A percentile compares a stretch with the other conserved stretches of the same genome.
These are phyloP conservation scores for Lepus americanus DNA, from an alignment of 2,113 vertebrate species.

Conservation along the genomic window DNA sequence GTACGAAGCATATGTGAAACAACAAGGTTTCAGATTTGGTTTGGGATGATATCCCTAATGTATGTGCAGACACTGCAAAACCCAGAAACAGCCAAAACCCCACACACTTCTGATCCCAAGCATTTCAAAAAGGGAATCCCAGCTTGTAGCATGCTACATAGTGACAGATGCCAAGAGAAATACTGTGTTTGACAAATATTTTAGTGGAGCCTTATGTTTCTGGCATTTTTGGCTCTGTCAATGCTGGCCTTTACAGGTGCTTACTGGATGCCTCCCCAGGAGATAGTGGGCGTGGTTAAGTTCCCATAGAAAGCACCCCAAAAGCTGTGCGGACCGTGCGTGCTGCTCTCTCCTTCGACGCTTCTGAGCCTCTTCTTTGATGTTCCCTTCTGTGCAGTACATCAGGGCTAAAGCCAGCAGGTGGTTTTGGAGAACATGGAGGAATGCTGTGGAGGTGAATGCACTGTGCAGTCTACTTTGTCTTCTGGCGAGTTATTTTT, in stretches of 20 bases:
- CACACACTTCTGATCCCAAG: too few relatives aligned
- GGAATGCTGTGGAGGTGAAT: constrained; percentile 42
- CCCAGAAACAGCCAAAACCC: too few relatives aligned
- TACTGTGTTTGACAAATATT: neutral
- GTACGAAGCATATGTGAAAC: too few relatives aligned
- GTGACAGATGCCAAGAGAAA: neutral
- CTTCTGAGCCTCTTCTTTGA: neutral
- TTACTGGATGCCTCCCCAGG: neutral
- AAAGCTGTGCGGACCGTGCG: neutral
- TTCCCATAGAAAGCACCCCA: neutral
- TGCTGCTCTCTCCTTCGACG: neutral
- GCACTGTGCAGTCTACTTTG: neutral
- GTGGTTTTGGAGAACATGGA: neutral
- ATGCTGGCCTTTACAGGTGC: neutral
- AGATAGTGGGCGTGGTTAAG: constrained; percentile 12
- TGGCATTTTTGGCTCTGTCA: neutral
- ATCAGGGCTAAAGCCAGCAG: constrained; percentile 2
- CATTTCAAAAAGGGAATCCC: too few relatives aligned
- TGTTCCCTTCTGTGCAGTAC: neutral
- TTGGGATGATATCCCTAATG: too few relatives aligned
- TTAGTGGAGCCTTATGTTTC: neutral
- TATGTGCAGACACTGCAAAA: too few relatives aligned
- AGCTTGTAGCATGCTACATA: neutral
- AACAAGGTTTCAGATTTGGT: too few relatives aligned
- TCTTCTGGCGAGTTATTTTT: constrained; percentile 42